Conservation (phyloP, 2,797 vertebrate genomes). For the Acanthurus tractus region DNA sequence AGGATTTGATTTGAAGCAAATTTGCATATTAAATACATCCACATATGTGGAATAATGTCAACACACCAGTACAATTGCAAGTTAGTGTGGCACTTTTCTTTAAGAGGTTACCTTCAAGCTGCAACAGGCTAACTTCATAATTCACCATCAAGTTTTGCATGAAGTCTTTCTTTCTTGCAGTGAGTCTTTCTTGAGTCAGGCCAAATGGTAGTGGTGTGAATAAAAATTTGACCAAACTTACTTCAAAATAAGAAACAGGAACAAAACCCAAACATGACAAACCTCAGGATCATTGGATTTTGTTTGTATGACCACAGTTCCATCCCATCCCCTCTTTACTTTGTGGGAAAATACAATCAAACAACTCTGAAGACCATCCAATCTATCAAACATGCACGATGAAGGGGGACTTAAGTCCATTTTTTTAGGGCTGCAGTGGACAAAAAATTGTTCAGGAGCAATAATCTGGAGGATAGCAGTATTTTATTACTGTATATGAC, state of each 20-base stretch:
- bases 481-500: background rate
- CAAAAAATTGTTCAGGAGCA: background rate
- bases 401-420: background rate
- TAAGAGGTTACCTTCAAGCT: background rate
- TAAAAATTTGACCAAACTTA: background rate
- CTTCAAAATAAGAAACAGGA: background rate
- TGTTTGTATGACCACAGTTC: background rate
- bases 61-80: background rate
- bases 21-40: background rate
- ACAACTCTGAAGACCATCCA: background rate
- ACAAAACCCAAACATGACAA: background rate
- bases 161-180: too few species aligned
- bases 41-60: background rate
- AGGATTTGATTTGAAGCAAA: background rate
- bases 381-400: slow-evolving; percentile 3
- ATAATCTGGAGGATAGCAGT: background rate
- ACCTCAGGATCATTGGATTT: background rate
- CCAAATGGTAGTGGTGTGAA: background rate
- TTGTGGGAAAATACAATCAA: slow-evolving; percentile 3
- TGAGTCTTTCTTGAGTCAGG: too few species aligned
- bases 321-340: background rate
- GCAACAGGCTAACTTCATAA: background rate
- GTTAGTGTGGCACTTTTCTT: background rate
- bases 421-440: background rate
- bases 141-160: background rate